A percentile compares a stretch with the other conserved stretches of the same genome.
Conservation (phyloP, 2,797 vertebrate species). For the Mormyrops attenuatus region DNA sequence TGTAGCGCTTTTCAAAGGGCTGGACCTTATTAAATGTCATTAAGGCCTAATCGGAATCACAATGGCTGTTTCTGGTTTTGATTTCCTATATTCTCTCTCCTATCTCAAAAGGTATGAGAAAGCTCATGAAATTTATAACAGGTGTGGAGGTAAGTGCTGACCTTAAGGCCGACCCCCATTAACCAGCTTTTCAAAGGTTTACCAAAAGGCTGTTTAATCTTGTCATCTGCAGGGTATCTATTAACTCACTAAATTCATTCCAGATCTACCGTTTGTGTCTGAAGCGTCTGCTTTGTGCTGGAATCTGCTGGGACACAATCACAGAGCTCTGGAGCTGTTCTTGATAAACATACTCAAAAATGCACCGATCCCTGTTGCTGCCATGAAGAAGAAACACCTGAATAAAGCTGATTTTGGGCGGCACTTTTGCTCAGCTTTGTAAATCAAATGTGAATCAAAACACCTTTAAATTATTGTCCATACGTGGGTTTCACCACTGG, state of each 20-base stretch:
- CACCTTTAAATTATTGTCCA: background rate
- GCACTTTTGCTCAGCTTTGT: background rate
- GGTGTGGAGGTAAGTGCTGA: background rate
- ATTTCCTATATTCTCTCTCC: constrained; percentile 2
- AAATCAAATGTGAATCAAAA: background rate
- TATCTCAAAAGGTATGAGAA: background rate
- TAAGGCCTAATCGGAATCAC: constrained; percentile 21
- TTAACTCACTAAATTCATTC: background rate
- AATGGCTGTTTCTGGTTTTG: background rate
- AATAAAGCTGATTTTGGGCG: background rate
- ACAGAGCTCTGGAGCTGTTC: background rate
- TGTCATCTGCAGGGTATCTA: constrained; percentile 6
- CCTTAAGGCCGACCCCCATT: background rate
- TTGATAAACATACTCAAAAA: background rate
- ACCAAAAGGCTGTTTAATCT: background rate
- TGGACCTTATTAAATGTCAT: constrained; percentile 25
- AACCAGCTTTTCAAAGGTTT: background rate
- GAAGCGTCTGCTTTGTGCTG: background rate
- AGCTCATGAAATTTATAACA: background rate
- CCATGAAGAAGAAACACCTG: background rate
- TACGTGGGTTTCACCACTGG: background rate
- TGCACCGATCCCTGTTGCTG: background rate
- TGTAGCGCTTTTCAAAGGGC: constrained; percentile 9
- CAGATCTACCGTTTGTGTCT: background rate
- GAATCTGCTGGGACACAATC: background rate